Evolutionary conservation across 2,797 vertebrate species (phyloP).

Genomic region (Paramormyrops hopkinsi): DNA sequence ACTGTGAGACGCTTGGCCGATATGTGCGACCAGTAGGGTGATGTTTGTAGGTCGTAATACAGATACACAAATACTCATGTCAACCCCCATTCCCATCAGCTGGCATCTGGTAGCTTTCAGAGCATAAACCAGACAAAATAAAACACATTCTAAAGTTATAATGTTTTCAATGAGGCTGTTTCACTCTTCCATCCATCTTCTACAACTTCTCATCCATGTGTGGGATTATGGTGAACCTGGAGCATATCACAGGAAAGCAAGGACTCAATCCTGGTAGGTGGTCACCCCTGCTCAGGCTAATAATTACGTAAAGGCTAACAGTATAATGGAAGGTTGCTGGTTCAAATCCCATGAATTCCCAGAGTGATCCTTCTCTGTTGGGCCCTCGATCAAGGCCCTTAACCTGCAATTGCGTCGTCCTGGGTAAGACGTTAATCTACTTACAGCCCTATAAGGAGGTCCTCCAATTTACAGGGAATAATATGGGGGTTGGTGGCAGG

Average conservation of each 20-base stretch:
- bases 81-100: neutral
- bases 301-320: neutral
- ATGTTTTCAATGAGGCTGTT: constrained; percentile 1
- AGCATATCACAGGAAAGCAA: neutral
- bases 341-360: neutral
- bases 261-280: neutral
- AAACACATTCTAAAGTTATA: neutral
- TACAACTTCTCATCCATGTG: neutral
- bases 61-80: neutral
- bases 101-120: neutral
- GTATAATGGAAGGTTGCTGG: neutral
- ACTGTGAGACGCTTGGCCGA: neutral
- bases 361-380: neutral
- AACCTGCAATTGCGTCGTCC: neutral
- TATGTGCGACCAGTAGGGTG: neutral
- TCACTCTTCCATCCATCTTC: neutral
- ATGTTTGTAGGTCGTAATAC: neutral
- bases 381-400: neutral
- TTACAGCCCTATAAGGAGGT: neutral
- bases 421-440: neutral
- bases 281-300: neutral
- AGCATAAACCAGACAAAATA: neutral
- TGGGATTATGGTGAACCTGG: neutral
- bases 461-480: neutral
- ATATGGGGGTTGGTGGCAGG: neutral